phyloP scores from a whole-genome alignment of 2,113 vertebrate species.

The Hippocampus comes region DNA sequence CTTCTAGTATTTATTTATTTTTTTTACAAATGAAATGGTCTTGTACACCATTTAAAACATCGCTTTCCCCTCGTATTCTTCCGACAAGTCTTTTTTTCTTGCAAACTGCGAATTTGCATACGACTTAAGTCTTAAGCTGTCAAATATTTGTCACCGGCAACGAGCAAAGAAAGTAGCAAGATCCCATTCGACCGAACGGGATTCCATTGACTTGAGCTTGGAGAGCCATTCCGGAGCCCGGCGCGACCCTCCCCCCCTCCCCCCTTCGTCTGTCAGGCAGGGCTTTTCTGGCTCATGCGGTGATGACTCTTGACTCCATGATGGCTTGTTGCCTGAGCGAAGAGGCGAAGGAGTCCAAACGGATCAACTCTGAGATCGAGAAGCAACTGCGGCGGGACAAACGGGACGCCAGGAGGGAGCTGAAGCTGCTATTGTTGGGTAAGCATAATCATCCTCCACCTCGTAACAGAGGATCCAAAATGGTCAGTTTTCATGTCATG shows the following conservation, averaged over 20 bases:
- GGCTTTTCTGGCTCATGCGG: conserved; percentile 66
- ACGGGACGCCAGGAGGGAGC: conserved; percentile 84
- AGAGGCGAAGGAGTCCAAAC: conserved; percentile 91
- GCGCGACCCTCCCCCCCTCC: conserved; percentile 50
- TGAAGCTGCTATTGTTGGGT: conserved; percentile 89
- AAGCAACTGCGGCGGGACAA: conserved; percentile 90
- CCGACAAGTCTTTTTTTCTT: not conserved
- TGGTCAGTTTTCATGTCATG: not conserved
- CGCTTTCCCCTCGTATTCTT: not conserved
- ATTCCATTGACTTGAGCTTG: not conserved
- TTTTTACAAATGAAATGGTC: conserved; percentile 1
- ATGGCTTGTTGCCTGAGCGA: conserved; percentile 96
- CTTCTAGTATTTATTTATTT: conserved; percentile 20
- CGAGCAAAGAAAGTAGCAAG: conserved; percentile 10
- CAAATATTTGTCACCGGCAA: conserved; percentile 54
- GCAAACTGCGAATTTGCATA: conserved; percentile 32
- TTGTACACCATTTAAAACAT: not conserved
- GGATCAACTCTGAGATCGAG: conserved; percentile 93
- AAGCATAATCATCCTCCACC: conserved; percentile 20
- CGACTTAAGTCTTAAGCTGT: conserved; percentile 42
- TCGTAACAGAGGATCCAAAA: not conserved
- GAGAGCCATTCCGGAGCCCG: conserved; percentile 8
- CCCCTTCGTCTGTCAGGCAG: conserved; percentile 46
- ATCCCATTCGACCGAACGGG: not conserved
- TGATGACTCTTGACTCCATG: conserved; percentile 89